Base-by-base conservation (phyloP, 2,888 invertebrate genomes). In the Aporophyla nigra region DNA sequence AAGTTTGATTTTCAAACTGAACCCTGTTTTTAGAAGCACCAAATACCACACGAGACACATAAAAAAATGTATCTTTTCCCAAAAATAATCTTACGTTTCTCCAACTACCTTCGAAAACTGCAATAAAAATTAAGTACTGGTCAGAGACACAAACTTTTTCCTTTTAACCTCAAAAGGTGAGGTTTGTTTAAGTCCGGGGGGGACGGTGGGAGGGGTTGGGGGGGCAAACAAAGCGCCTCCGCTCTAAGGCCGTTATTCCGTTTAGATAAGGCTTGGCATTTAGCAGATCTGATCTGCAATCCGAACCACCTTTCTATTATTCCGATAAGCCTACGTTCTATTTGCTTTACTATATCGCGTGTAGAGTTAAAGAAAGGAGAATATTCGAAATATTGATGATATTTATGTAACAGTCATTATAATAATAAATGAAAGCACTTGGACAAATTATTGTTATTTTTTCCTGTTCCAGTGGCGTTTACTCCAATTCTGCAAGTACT, bases 261-360 rank as follows among this genome's bases (percentile, higher is more conserved):
- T 77, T 71, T n/a, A 70, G 84, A 86, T 86, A 86, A 88, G 81
- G 24, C 53, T 70, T 71, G 72, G 33, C 76, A 72, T 84, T 86
- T 74, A 83, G 40, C 67, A 67, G 74, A 86, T 86, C 66, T 54
- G 43, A 80, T 83, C 73, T 76, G 70, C 62, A 76, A 72, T 63
- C 74, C 10, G 51, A 69, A 59, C 40, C 53, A 70, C 74, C 54
- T 71, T 56, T 68, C 54, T 69, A 63, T 40, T 59, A 63, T 54
- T 67, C 16, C 49, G 72, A 74, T 69, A 82, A 72, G 14, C 53
- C 12, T 56, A 24, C 27, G 46, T 54, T n/a, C 53, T 78, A 61
- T 79, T 82, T 71, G 53, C 46, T 74, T 79, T 69, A 78, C n/a
- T 72, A 53, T 46, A 54, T 67, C 24, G 49, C 14, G 14, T 27